phyloP scores from a whole-genome alignment of 2,888 invertebrate genomes.

The Icerya purchasi region DNA sequence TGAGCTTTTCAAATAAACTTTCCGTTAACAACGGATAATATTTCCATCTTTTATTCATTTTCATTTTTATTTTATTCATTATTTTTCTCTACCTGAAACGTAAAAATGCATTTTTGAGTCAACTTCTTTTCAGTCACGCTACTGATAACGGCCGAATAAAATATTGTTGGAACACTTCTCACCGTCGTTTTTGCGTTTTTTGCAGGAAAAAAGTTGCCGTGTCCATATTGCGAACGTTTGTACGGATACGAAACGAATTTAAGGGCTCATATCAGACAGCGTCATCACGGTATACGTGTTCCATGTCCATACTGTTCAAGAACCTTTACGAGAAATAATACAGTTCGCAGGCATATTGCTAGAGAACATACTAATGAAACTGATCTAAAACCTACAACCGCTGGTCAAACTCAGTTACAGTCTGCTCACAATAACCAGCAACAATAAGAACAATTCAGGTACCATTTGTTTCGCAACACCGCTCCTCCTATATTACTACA shows the following conservation, averaged over 20 bases:
- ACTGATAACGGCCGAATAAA: too few species aligned
- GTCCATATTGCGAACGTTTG: constrained; percentile 75
- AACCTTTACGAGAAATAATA: constrained; percentile 80
- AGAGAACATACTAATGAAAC: constrained; percentile 63
- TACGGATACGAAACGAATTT: constrained; percentile 84
- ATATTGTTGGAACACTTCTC: too few species aligned
- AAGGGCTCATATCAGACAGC: constrained; percentile 73
- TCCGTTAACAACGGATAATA: too few species aligned
- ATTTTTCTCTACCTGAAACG: too few species aligned
- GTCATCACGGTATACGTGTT: constrained; percentile 77
- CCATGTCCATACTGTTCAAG: constrained; percentile 77
- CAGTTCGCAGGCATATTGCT: constrained; percentile 72
- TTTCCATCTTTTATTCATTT: too few species aligned
- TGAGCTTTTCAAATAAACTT: too few species aligned
- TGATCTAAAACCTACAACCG: constrained; percentile 38
- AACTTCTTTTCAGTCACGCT: too few species aligned
- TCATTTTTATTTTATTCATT: constrained; percentile 3
- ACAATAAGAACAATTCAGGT: background rate
- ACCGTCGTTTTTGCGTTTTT: too few species aligned
- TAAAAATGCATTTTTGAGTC: too few species aligned
- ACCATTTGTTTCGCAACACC: too few species aligned
- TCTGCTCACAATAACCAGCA: background rate
- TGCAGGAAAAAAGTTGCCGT: constrained; percentile 74
- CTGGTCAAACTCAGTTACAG: background rate
- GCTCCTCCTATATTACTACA: too few species aligned